These are phyloP conservation scores for Pyrochroa serraticornis DNA, from an alignment of 2,888 invertebrate genomes.

Conservation along the genomic window DNA sequence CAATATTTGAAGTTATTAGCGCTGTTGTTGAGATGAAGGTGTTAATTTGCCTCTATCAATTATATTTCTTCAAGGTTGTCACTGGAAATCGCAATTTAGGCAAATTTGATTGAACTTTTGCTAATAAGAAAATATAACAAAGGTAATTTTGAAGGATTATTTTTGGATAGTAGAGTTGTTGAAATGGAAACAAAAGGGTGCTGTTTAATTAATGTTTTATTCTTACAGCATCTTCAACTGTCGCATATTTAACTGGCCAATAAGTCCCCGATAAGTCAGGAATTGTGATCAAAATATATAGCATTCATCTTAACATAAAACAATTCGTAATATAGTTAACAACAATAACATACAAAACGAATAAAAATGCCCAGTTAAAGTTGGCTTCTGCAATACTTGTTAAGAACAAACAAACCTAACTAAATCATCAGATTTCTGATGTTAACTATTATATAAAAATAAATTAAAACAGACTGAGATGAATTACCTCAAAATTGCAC, in stretches of 20 bases:
- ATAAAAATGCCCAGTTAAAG: too few species aligned
- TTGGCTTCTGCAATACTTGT: neutral
- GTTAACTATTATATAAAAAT: conserved; percentile 37
- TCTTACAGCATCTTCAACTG: neutral
- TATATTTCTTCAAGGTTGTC: too few species aligned
- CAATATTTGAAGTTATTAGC: too few species aligned
- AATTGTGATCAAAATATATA: too few species aligned
- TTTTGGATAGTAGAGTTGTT: too few species aligned
- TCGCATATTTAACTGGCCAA: conserved; percentile 52
- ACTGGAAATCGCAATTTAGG: too few species aligned
- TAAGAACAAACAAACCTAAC: neutral
- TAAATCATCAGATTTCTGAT: conserved; percentile 19
- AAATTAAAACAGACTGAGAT: conserved; percentile 29
- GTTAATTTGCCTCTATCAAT: too few species aligned
- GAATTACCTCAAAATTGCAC: conserved; percentile 46
- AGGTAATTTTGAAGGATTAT: conserved; percentile 9
- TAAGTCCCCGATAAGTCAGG: conserved; percentile 47
- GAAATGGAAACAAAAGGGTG: too few species aligned
- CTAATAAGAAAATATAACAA: too few species aligned
- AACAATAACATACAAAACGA: neutral
- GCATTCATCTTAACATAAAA: conserved; percentile 8
- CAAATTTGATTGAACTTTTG: too few species aligned
- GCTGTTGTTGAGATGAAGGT: too few species aligned
- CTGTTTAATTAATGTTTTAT: too few species aligned
- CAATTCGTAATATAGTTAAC: conserved; percentile 5